Conservation (phyloP, 2,113 vertebrate genomes). For the Eclectus roratus region DNA sequence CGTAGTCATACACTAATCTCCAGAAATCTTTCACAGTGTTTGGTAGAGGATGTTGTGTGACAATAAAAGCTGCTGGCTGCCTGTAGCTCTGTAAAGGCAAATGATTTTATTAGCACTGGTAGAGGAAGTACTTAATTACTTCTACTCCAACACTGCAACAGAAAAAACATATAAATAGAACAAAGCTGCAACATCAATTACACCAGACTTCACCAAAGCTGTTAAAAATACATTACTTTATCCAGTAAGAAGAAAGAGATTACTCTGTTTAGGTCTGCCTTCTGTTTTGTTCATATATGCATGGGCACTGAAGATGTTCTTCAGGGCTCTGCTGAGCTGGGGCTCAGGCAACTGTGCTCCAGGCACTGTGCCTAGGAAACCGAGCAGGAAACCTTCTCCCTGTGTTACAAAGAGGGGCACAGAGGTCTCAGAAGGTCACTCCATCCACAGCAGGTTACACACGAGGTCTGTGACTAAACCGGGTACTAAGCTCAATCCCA, state of each 20-base stretch:
- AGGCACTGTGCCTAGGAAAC: not conserved
- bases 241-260: not conserved
- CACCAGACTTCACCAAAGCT: not conserved
- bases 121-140: not conserved
- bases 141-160: not conserved
- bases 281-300: not conserved
- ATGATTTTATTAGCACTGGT: not conserved
- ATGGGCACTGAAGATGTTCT: not conserved
- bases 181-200: not conserved
- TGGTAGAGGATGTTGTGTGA: conserved; percentile 96
- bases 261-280: not conserved
- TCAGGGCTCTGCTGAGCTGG: not conserved
- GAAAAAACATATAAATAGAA: not conserved
- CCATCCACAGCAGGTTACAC: not conserved
- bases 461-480: not conserved
- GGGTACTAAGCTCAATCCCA: not conserved
- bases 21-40: conserved; percentile 99
- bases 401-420: not conserved
- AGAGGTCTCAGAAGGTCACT: not conserved
- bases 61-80: conserved; percentile 96
- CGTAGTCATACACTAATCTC: conserved; percentile 98
- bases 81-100: conserved; percentile 90
- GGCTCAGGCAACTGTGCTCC: not conserved
- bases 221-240: not conserved
- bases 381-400: not conserved